These are phyloP conservation scores for Cataglyphis cursor DNA, from an alignment of 2,888 invertebrate genomes.

Conservation along the genomic window DNA sequence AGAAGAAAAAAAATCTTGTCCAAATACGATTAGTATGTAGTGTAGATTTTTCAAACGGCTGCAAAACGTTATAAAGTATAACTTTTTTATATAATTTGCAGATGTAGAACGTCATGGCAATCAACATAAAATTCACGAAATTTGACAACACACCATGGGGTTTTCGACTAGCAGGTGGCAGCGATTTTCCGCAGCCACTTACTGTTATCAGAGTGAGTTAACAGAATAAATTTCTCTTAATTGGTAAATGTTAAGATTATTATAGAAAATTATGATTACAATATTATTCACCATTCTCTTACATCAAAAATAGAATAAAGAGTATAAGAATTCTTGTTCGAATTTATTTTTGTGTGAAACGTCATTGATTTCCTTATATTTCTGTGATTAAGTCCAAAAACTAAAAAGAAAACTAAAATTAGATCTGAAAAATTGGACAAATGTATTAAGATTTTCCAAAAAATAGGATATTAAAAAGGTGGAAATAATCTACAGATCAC, in stretches of 20 bases:
- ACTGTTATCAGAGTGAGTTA: constrained; percentile 91
- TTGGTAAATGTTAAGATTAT: not conserved
- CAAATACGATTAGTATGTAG: not conserved
- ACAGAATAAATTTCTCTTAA: not conserved
- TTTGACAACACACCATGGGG: constrained; percentile 92
- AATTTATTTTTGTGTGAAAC: not conserved
- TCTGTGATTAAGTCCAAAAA: not conserved
- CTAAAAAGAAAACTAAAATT: constrained; percentile 16
- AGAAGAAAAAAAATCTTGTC: constrained; percentile 1
- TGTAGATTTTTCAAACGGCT: not conserved
- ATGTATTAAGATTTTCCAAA: not conserved
- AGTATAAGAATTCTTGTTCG: not conserved
- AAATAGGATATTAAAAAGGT: not conserved
- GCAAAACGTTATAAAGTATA: not conserved
- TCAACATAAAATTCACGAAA: constrained; percentile 90
- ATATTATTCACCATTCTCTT: not conserved
- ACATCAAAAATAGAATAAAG: not conserved
- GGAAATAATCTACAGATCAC: constrained; percentile 89
- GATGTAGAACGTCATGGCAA: constrained; percentile 89
- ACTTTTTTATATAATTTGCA: constrained; percentile 66
- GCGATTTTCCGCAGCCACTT: constrained; percentile 91
- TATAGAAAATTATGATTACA: not conserved
- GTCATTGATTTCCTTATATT: not conserved
- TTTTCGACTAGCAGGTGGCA: constrained; percentile 92
- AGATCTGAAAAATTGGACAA: not conserved